Evolutionary conservation across 2,797 vertebrate genomes (phyloP), one percentile per base, ranked within the genome.

Genomic region (Limnodromus scolopaceus): DNA sequence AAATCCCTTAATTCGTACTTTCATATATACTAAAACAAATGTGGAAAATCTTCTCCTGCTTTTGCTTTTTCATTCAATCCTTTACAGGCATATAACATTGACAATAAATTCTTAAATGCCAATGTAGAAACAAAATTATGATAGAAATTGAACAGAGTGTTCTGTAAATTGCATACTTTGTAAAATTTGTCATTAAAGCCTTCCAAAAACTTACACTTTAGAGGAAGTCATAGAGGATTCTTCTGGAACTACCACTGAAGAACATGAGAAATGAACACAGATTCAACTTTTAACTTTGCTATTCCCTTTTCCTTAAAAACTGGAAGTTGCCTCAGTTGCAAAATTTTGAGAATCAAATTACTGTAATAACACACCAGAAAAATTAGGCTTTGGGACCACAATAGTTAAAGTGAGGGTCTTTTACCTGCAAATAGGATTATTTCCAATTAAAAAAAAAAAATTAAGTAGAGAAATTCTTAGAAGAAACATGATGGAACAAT

Each of bases 101-200:
- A 76, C 87, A 45, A 68, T 32, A 79, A 72, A 69, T 8, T 54
- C 58, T 68, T 70, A 48, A 88, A 70, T 64, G 15, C 10, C 45
- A 60, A 15, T 6, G 27, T 48, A 81, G 19, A 84, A 86, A 60
- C 8, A 9, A 78, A 80, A 78, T 93, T 84, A 93, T 75, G 53
- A 63, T 54, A 96, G 86, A 96, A 95, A 91, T 76, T 22, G n/a
- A 90, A 86, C 43, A 79, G 8, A 68, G 82, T 79, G 85, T 93
- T 96, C 94, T 92, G 2, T 25, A 81, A 81, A 14, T 11, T 48
- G 13, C 9, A 30, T 16, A 86, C 72, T 93, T 94, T 22, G 30
- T 71, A 94, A 16, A 46, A 71, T 65, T 94, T 97, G 91, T 90
- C 78, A 81, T 94, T 92, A 96, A 96, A 97, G 89, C 53, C 80